phyloP scores from a whole-genome alignment of 1,140 invertebrate genomes.

The Caenorhabditis briggsae region DNA sequence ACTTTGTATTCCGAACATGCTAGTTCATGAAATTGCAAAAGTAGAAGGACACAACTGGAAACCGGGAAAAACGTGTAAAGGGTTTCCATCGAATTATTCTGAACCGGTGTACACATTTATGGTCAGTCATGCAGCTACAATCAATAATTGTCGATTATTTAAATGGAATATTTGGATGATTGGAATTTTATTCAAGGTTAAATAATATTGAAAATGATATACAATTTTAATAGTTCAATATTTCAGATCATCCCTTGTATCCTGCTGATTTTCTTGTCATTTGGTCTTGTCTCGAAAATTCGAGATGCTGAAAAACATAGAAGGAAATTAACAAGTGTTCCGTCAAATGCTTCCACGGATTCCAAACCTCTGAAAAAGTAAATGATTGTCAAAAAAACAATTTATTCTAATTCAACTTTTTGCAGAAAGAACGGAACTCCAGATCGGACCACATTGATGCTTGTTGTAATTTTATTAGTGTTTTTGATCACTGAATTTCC shows the following conservation, averaged over 20 bases:
- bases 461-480: slow-evolving; percentile 71
- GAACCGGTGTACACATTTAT: slow-evolving; percentile 68
- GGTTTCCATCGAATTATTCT: slow-evolving; percentile 66
- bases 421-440: slow-evolving; percentile 63
- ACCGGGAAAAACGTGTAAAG: slow-evolving; percentile 63
- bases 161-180: slow-evolving; percentile 75
- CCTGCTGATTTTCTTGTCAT: slow-evolving; percentile 68
- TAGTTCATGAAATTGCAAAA: slow-evolving; percentile 71
- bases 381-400: background rate
- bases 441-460: slow-evolving; percentile 73
- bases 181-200: slow-evolving; percentile 73
- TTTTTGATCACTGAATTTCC: slow-evolving; percentile 75
- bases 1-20: slow-evolving; percentile 69
- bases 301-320: slow-evolving; percentile 68
- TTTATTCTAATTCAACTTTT: slow-evolving; percentile 16
- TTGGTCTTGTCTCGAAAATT: slow-evolving; percentile 71
- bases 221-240: background rate
- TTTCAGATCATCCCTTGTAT: slow-evolving; percentile 73
- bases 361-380: slow-evolving; percentile 59
- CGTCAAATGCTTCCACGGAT: slow-evolving; percentile 44
- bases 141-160: slow-evolving; percentile 71
- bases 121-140: slow-evolving; percentile 64
- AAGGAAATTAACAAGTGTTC: slow-evolving; percentile 62
- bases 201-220: background rate
- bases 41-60: slow-evolving; percentile 46